Evolutionary conservation across 2,113 vertebrate genomes (phyloP), one percentile per base, ranked within the genome.

Genomic region (Picathartes gymnocephalus): DNA sequence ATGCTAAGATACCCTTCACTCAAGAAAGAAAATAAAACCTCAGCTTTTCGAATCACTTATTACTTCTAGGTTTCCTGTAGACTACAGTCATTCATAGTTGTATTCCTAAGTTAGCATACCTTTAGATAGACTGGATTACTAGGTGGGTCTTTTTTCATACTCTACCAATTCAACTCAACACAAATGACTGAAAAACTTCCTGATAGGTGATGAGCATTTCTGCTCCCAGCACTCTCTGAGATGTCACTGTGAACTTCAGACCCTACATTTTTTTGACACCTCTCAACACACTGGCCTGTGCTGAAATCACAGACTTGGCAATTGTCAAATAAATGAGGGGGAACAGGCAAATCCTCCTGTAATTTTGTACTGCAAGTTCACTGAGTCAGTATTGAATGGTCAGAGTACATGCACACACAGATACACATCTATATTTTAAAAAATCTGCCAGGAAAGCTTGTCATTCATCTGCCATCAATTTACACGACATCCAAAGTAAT

Each of bases 381-480:
- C 13, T 33, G 19, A 44, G 22, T n/a, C 42, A 65, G 48, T 20
- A 40, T 0, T 18, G 14, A 76, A 86, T 5, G 17, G n/a, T 35
- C 40, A 68, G 50, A 2, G 4, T 7, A n/a, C 1, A 0, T 1
- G 1, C 3, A 3, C 1, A 1, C 15, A 27, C 4, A 47, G 3
- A 30, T 1, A 71, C 2, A 33, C 2, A 13, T 4, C 7, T 16
- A 0, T 9, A 24, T 60, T 51, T 78, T 17, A 21, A 31, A 80
- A 71, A 68, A 88, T 23, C 22, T 64, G 31, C 27, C 31, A 76
- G 23, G 24, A 65, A 85, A 76, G 22, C 9, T 87, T 66, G n/a
- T 82, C 19, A 39, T 74, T 94, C 33, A 62, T 23, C 84, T 77
- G 31, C 21, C 51, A 92, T 39, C 37, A 39, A 70, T 51, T 70